These are phyloP conservation scores for Calameuta pallipes DNA, from an alignment of 2,888 invertebrate genomes.

Conservation along the genomic window DNA sequence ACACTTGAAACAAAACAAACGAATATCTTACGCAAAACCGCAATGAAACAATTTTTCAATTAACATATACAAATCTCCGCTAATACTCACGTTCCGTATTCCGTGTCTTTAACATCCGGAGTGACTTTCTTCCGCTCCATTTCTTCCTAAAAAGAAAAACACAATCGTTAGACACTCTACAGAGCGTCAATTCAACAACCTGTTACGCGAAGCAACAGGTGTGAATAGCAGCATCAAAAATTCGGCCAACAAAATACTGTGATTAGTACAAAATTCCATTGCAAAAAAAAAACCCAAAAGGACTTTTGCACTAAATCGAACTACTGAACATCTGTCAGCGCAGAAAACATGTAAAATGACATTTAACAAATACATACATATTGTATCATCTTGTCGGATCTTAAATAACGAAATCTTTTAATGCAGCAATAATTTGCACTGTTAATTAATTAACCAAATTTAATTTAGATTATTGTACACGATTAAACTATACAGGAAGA, in stretches of 20 bases:
- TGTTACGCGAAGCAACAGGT: neutral
- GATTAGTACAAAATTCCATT: neutral
- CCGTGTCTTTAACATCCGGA: conserved; percentile 31
- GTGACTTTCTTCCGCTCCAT: conserved; percentile 42
- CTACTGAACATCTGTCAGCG: neutral
- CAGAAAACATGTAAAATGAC: neutral
- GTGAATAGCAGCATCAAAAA: neutral
- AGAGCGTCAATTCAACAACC: neutral
- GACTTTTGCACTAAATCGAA: neutral
- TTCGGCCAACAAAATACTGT: neutral
- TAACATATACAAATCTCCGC: neutral
- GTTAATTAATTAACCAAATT: neutral
- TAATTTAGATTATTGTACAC: neutral
- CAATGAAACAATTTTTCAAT: neutral
- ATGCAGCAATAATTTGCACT: neutral
- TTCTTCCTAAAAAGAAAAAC: neutral
- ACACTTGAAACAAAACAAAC: neutral
- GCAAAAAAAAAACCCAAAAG: neutral
- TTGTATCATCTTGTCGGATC: neutral
- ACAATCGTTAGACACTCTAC: neutral
- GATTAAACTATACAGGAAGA: neutral
- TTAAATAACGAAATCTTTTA: neutral
- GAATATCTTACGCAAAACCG: neutral
- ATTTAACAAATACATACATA: neutral
- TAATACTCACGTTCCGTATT: conserved; percentile 39